A percentile compares a stretch with the other conserved stretches of the same genome.
Conservation (phyloP, 2,797 vertebrate genomes). For the Setipinna tenuifilis region DNA sequence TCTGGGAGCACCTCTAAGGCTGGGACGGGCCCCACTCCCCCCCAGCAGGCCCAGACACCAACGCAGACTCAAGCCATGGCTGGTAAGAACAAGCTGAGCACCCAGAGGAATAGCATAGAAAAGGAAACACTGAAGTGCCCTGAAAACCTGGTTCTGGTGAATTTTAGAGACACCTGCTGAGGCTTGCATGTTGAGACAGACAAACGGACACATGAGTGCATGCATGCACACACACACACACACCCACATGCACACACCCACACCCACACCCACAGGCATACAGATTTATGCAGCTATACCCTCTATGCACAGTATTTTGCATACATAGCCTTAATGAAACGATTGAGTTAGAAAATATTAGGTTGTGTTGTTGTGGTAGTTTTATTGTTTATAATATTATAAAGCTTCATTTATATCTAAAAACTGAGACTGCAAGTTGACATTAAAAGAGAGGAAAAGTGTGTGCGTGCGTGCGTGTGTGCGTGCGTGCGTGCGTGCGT, state of each 20-base stretch:
- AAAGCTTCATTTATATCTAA: neutral
- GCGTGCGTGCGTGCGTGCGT: neutral
- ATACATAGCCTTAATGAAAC: neutral
- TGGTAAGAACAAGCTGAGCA: neutral
- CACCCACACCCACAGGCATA: neutral
- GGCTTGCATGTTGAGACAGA: neutral
- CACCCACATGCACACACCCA: neutral
- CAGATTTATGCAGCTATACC: neutral
- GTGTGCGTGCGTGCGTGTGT: neutral
- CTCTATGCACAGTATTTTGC: neutral
- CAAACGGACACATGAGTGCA: neutral
- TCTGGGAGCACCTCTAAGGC: neutral
- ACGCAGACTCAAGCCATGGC: neutral
- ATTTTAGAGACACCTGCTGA: slow-evolving; percentile 3
- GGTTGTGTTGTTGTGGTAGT: neutral
- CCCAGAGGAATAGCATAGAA: neutral
- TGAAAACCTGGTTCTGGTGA: neutral
- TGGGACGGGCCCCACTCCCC: neutral
- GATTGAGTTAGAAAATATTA: neutral
- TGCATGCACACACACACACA: neutral
- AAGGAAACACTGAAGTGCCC: neutral
- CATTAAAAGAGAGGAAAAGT: neutral
- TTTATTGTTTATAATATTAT: neutral
- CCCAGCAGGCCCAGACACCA: slow-evolving; percentile 15
- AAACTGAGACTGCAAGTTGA: neutral